Evolutionary conservation across 2,797 vertebrate genomes (phyloP).

Genomic region (Acrocephalus scirpaceus): DNA sequence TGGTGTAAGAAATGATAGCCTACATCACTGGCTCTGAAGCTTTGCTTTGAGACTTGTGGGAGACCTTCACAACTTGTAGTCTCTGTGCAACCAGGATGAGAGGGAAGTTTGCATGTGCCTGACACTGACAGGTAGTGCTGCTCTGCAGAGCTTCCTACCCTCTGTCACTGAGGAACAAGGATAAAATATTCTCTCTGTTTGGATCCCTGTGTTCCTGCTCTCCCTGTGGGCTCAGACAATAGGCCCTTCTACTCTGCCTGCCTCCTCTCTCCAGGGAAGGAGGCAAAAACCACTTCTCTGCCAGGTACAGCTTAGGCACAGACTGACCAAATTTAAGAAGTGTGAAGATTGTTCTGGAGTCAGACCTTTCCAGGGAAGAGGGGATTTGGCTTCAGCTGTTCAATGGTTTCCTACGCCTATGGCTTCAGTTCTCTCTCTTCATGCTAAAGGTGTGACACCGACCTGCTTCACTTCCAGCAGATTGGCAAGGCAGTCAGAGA

Average conservation of each 20-base stretch:
- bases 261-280: background rate
- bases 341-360: background rate
- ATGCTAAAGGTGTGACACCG: background rate
- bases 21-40: background rate
- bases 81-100: background rate
- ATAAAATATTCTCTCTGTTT: background rate
- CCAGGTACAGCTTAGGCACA: background rate
- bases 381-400: background rate
- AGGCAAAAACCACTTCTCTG: background rate
- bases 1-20: background rate
- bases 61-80: background rate
- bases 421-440: background rate
- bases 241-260: background rate
- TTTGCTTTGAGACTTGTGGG: background rate
- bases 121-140: background rate
- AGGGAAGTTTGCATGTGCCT: background rate
- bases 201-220: background rate
- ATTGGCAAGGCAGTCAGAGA: background rate
- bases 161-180: background rate
- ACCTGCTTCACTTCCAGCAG: background rate
- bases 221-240: rapidly evolving
- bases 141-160: background rate
- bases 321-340: background rate
- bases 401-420: background rate
- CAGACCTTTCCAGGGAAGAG: background rate